Evolutionary conservation across 2,113 vertebrate species (phyloP), one percentile per base, ranked within the genome.

Genomic region (Petrocephalus microphthalmus): DNA sequence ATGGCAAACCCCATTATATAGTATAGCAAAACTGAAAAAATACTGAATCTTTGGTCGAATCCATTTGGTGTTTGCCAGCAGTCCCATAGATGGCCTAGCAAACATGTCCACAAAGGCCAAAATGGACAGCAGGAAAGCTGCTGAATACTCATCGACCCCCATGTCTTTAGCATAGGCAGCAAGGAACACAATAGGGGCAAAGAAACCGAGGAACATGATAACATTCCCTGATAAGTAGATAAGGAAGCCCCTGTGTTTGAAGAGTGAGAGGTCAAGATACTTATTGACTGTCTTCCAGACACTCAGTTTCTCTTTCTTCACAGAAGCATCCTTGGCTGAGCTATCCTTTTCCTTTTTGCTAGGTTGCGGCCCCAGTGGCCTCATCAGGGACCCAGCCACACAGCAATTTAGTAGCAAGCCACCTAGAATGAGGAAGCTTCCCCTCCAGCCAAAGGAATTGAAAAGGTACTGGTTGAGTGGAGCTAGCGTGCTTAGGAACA

Each of bases 341-440:
- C 15, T 19, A 19, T 91, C 92, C 89, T 92, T 92, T 47, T 91
- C 89, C 0, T 93, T 91, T 47, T 74, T 89, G 19, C 89, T 90
- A 13, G 87, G 91, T 2, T 2, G 88, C 87, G 91, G 87, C 88
- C 89, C 87, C 19, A 99, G 91, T 0, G 98, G 98, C 91, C 98
- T 97, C 97, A 99, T 96, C 71, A 98, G 90, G 0, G 98, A 97
- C 2, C 98, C 98, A 8, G 95, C 98, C 22, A 97, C 96, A 2
- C 97, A 99, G 92, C 96, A 95, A 93, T 99, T 98, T 4, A 99
- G 92, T 19, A 99, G 86, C 2, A 99, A 91, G 22, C 95, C 98
- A 0, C 97, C 97, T 42, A 99, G 94, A 81, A 99, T 91, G 0
- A 98, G 95, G 90, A 99, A 99, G 88, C 97, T 96, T 0, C 97